A percentile compares a stretch with the other conserved stretches of the same genome.
Conservation (phyloP, 35 echinoderm and acorn worm genomes). For the Heliocidaris erythrogramma region DNA sequence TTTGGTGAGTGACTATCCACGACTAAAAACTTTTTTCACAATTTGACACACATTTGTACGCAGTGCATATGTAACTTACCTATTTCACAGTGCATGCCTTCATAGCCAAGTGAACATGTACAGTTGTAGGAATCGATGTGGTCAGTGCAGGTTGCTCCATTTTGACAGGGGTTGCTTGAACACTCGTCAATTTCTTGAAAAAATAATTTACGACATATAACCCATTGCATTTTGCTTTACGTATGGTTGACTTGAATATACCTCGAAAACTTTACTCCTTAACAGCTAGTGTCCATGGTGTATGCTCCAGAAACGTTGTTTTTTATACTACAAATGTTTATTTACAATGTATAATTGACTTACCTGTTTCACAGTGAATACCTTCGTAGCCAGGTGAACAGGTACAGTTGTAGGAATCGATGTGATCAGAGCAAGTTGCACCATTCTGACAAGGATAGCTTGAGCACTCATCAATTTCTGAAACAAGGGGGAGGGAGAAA, state of each 20-base stretch:
- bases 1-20: not conserved
- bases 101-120: not conserved
- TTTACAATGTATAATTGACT: not conserved
- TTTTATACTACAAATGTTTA: too few relatives aligned
- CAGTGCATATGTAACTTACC: too few relatives aligned
- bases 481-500: not conserved
- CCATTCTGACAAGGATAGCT: not conserved
- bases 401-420: not conserved
- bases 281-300: too few relatives aligned
- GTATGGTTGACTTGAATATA: too few relatives aligned
- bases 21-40: too few relatives aligned
- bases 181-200: too few relatives aligned
- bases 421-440: not conserved
- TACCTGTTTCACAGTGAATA: not conserved
- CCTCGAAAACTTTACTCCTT: too few relatives aligned
- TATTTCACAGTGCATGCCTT: not conserved
- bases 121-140: not conserved
- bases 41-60: too few relatives aligned
- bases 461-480: not conserved
- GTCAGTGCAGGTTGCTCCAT: conserved; percentile 53
- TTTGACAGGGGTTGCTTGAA: conserved; percentile 62
- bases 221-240: too few relatives aligned
- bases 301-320: too few relatives aligned
- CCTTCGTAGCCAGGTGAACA: not conserved
- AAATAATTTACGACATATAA: too few relatives aligned